phyloP scores from a whole-genome alignment of 2,113 vertebrate species.

The Mixornis gularis region DNA sequence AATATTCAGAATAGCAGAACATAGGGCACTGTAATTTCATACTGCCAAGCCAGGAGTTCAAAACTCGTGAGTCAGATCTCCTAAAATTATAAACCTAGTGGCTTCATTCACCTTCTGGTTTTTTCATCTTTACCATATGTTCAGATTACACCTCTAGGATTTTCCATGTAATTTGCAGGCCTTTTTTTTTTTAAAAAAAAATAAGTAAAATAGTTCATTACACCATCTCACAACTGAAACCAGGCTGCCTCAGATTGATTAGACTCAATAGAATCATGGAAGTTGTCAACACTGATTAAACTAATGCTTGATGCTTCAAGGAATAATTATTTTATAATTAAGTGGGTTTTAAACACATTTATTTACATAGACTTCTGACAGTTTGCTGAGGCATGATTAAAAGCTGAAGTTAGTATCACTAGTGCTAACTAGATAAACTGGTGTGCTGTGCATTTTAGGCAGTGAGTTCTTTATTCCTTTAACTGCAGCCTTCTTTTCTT shows the following conservation, averaged over 20 bases:
- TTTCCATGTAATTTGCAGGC: not conserved
- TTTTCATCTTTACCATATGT: not conserved
- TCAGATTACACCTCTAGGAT: not conserved
- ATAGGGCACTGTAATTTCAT: not conserved
- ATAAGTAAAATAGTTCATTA: not conserved
- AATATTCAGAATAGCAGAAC: not conserved
- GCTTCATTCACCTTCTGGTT: conserved; percentile 6
- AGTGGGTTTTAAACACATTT: not conserved
- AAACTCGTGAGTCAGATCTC: not conserved
- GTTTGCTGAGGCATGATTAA: not conserved
- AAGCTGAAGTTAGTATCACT: conserved; percentile 22
- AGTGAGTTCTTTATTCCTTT: not conserved
- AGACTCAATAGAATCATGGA: not conserved
- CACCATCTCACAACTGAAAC: not conserved
- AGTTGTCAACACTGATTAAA: conserved; percentile 13
- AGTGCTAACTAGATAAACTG: not conserved
- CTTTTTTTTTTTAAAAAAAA: not conserved
- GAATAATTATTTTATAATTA: conserved; percentile 37
- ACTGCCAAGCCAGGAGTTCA: not conserved
- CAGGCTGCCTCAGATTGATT: not conserved
- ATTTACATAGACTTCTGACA: conserved; percentile 17
- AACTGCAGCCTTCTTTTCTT: not conserved
- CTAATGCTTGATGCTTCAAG: not conserved
- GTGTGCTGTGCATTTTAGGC: not conserved
- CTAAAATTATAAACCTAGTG: conserved; percentile 6